Evolutionary conservation across 2,888 invertebrate species (phyloP).

Genomic region (Tinea semifulvella): DNA sequence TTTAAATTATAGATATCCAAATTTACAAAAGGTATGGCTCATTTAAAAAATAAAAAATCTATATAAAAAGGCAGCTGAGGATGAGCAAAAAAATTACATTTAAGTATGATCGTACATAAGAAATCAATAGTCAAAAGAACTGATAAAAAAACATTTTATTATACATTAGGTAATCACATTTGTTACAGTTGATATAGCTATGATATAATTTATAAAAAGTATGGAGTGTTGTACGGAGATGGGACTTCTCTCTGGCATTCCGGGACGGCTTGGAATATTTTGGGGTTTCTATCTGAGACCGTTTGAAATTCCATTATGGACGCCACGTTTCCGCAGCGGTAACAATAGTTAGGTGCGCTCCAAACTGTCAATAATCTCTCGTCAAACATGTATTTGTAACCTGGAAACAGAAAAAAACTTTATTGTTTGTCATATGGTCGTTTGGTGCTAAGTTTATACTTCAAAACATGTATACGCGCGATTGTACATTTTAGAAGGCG

Average conservation of each 20-base stretch:
- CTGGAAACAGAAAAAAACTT: conserved; percentile 61
- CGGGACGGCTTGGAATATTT: conserved; percentile 95
- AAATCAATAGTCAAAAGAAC: too few species aligned
- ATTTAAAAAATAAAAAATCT: too few species aligned
- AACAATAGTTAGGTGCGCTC: conserved; percentile 99
- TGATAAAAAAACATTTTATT: neutral
- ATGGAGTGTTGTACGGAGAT: conserved; percentile 91
- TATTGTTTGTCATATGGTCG: neutral
- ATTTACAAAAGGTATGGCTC: too few species aligned
- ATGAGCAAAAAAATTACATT: too few species aligned
- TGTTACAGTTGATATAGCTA: too few species aligned
- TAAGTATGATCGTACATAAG: too few species aligned
- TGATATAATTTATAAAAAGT: conserved; percentile 83
- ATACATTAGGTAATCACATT: too few species aligned
- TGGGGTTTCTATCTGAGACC: conserved; percentile 78
- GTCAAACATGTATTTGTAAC: conserved; percentile 98
- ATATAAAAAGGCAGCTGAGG: too few species aligned
- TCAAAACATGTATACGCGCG: too few species aligned
- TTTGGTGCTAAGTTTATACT: neutral
- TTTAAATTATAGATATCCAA: too few species aligned
- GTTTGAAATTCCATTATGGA: conserved; percentile 92
- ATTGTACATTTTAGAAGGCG: too few species aligned
- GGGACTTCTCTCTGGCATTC: conserved; percentile 94
- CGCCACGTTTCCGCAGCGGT: conserved; percentile 98
- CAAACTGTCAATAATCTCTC: conserved; percentile 97